Evolutionary conservation across 1,140 invertebrate species (phyloP), one percentile per base, ranked within the genome.

Genomic region (Drosophila sechellia): DNA sequence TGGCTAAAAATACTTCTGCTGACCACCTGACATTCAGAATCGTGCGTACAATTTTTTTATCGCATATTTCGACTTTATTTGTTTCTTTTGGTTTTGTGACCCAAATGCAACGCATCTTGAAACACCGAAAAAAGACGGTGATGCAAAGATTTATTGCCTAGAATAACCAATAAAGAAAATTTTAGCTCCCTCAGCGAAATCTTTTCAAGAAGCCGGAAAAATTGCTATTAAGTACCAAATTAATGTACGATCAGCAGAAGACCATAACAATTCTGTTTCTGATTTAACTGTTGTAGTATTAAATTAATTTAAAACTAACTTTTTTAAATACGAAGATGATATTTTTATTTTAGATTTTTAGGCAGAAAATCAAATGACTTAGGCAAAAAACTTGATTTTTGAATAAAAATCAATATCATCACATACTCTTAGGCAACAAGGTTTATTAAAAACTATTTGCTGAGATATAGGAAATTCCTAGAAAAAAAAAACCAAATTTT

Each of bases 1-100:
- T 35, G 39, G 45, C 58, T 25, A 72, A 20, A 65, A 70, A 75
- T 68, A 57, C 50, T 70, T 48, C 31, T 68, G 34, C 57, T 71
- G 74, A 70, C 75, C 75, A 71, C 57, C 76, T 77, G 73, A 71
- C 73, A 77, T 77, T 77, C 49, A 77, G 74, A 77, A 71, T 77
- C 43, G 65, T 77, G 75, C 75, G 74, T 77, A 77, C 63, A 77
- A 77, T 77, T 70, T 77, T 77, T 68, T 76, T 68, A 60, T 68
- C 13, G 54, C 61, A 37, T 25, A 22, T 13, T 49, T 53, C 55
- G 54, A 13, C 43, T 52, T 27, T 57, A 27, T 75, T 37, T 13
- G 27, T 31, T 22, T 42, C 40, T 35, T 65, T 42, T 27, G 43
- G 52, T 49, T 54, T 34, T 35, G 17, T 50, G 31, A 55, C 64